A percentile compares a stretch with the other conserved stretches of the same genome.
Conservation (phyloP, 64 coral and sea anemone genomes). For the Montipora cactus region DNA sequence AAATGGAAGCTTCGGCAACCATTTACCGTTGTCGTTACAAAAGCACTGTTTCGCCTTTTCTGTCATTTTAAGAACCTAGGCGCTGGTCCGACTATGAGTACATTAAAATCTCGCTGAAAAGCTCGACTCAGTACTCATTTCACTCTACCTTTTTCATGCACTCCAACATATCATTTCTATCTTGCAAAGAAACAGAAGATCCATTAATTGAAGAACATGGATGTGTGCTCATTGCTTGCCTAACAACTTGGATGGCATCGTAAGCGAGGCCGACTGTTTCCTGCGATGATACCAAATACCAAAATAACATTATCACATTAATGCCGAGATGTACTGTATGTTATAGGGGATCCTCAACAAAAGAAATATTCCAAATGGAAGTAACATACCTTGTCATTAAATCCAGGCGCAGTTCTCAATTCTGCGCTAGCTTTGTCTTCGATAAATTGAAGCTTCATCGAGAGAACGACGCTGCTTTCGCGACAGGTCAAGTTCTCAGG, state of each 20-base stretch:
- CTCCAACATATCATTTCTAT: neutral
- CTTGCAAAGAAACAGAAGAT: neutral
- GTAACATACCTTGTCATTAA: neutral
- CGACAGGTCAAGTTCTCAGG: constrained; percentile 8
- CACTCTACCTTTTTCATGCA: constrained; percentile 17
- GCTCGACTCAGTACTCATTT: no score
- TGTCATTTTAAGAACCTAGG: no score
- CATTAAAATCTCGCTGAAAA: no score
- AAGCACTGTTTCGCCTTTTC: no score
- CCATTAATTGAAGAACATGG: constrained; percentile 22
- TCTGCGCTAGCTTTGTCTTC: neutral
- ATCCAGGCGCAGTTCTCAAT: neutral
- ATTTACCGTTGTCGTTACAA: no score
- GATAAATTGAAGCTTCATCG: neutral
- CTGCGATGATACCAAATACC: neutral
- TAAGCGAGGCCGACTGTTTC: neutral
- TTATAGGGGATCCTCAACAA: no score
- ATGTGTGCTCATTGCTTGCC: neutral
- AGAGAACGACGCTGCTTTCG: neutral
- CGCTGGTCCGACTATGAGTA: no score
- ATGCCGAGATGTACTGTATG: no score
- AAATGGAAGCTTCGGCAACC: no score
- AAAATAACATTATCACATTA: neutral
- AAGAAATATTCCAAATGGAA: no score
- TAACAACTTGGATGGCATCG: constrained; percentile 15